A percentile compares a stretch with the other conserved stretches of the same genome.
These are phyloP conservation scores for Drosophila sechellia DNA, from an alignment of 1,140 invertebrate species.

Conservation along the genomic window DNA sequence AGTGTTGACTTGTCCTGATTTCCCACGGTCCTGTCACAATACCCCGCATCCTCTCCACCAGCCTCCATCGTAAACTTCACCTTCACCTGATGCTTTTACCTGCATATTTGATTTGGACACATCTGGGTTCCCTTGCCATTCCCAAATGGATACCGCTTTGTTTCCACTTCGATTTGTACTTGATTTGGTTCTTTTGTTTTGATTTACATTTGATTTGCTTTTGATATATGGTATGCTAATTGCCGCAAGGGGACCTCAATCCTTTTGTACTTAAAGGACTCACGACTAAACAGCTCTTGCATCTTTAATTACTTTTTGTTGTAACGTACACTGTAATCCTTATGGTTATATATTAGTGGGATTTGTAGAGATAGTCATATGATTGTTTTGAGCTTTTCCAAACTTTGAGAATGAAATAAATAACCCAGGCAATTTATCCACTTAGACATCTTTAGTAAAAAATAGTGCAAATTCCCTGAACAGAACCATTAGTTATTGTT, in stretches of 20 bases:
- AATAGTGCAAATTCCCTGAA: no score
- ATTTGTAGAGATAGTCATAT: no score
- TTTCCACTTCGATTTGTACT: constrained; percentile 7
- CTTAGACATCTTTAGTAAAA: no score
- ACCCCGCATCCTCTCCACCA: background rate
- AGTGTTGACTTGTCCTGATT: constrained; percentile 28
- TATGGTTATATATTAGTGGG: no score
- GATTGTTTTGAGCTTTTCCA: no score
- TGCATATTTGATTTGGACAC: constrained; percentile 38
- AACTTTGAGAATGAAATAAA: no score
- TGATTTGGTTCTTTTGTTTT: constrained; percentile 20
- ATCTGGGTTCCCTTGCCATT: background rate
- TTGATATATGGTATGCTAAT: constrained; percentile 55
- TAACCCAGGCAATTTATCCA: no score
- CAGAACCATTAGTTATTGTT: no score
- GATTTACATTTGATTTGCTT: constrained; percentile 37
- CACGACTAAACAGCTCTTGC: no score
- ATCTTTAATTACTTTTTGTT: no score
- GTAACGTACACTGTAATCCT: no score
- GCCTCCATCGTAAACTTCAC: constrained; percentile 8
- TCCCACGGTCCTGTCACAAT: background rate
- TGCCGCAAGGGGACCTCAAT: constrained; percentile 12
- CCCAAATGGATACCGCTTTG: background rate
- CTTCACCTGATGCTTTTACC: constrained; percentile 24
- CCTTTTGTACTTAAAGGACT: background rate